phyloP scores from a whole-genome alignment of 1,140 invertebrate species.

The Proales similis region DNA sequence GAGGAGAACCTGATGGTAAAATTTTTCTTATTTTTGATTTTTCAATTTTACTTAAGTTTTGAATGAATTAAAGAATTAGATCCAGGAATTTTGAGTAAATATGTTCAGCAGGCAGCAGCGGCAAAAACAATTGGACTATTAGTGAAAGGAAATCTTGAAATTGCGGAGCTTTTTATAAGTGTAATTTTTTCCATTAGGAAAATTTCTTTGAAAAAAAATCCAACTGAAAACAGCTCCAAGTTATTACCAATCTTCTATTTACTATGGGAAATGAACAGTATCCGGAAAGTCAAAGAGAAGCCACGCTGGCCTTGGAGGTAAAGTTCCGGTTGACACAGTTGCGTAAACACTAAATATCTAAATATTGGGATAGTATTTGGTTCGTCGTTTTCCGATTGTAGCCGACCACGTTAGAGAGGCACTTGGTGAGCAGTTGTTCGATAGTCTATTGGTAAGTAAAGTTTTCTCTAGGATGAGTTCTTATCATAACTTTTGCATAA shows the following conservation, averaged over 20 bases:
- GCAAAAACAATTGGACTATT: conserved; percentile 50
- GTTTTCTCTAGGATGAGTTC: background rate
- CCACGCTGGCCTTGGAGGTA: conserved; percentile 51
- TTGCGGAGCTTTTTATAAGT: conserved; percentile 35
- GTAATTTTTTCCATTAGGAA: background rate
- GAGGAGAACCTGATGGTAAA: conserved; percentile 1
- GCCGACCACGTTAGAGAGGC: conserved; percentile 52
- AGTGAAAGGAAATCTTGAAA: conserved; percentile 9
- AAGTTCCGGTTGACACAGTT: background rate
- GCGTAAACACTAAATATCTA: background rate
- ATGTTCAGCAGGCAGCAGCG: conserved; percentile 52
- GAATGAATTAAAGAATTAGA: conserved; percentile 40
- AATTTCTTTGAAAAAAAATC: background rate
- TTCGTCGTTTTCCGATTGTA: conserved; percentile 49
- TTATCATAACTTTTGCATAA: background rate
- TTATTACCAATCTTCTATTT: conserved; percentile 48
- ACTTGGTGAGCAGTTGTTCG: conserved; percentile 50
- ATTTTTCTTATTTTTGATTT: conserved; percentile 32
- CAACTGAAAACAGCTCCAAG: conserved; percentile 42
- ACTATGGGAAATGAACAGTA: conserved; percentile 52
- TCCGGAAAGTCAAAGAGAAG: conserved; percentile 52
- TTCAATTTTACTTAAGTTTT: conserved; percentile 44
- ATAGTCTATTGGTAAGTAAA: conserved; percentile 49
- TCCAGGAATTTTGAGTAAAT: conserved; percentile 45
- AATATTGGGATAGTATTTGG: conserved; percentile 45